A percentile compares a stretch with the other conserved stretches of the same genome.
These are phyloP conservation scores for Limnephilus lunatus DNA, from an alignment of 2,888 invertebrate genomes.

Conservation along the genomic window DNA sequence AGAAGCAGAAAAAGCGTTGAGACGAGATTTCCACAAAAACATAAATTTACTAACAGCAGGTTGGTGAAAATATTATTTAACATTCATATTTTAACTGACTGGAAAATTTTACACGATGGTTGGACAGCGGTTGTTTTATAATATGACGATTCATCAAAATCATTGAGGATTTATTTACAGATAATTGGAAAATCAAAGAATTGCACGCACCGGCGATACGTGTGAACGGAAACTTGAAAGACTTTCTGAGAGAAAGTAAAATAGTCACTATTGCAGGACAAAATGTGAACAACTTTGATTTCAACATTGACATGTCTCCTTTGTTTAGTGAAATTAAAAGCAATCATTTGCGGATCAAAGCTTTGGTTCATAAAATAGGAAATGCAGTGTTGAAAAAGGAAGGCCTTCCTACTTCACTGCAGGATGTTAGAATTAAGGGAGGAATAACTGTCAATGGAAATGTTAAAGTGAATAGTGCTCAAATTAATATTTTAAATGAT, in stretches of 20 bases:
- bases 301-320: constrained; percentile 51
- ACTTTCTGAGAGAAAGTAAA: constrained; percentile 50
- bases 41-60: constrained; percentile 60
- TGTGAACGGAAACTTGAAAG: constrained; percentile 57
- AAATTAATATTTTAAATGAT: constrained; percentile 55
- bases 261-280: constrained; percentile 57
- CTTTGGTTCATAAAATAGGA: constrained; percentile 54
- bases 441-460: constrained; percentile 59
- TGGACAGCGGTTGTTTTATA: constrained; percentile 18
- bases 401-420: constrained; percentile 46
- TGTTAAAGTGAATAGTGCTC: constrained; percentile 52
- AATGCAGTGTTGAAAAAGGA: constrained; percentile 55
- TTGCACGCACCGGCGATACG: constrained; percentile 59
- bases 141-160: constrained; percentile 40
- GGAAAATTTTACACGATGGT: neutral
- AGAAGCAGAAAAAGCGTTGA: constrained; percentile 50
- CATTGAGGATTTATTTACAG: constrained; percentile 55
- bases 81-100: neutral
- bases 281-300: constrained; percentile 55
- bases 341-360: constrained; percentile 57
- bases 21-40: constrained; percentile 39
- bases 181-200: constrained; percentile 64
- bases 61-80: constrained; percentile 50
- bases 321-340: constrained; percentile 57
- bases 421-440: constrained; percentile 55